Conservation (phyloP, 2,797 vertebrate genomes). For the Poecile montanus region DNA sequence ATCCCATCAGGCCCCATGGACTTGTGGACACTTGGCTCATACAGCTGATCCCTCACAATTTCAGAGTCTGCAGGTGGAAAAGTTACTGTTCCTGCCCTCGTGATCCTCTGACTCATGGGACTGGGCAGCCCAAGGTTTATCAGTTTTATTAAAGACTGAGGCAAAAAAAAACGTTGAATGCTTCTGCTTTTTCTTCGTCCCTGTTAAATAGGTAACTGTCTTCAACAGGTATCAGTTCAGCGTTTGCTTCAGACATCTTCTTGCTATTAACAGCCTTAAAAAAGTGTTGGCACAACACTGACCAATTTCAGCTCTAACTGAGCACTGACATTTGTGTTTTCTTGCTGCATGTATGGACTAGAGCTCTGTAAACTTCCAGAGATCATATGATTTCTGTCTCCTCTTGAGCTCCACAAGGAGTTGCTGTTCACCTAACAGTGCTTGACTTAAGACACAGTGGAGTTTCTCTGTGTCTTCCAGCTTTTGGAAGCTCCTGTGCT, state of each 20-base stretch:
- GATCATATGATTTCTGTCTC: background rate
- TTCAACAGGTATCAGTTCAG: background rate
- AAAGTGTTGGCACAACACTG: background rate
- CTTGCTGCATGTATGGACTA: background rate
- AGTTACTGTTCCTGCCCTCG: background rate
- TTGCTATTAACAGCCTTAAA: background rate
- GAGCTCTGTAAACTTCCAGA: background rate
- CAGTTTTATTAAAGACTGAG: background rate
- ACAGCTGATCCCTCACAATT: background rate
- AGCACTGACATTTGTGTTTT: background rate
- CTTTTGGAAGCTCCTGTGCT: background rate
- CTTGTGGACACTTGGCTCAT: background rate
- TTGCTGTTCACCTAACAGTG: background rate
- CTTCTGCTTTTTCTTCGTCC: background rate
- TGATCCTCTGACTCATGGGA: background rate
- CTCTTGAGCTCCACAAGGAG: background rate
- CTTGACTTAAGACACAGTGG: background rate
- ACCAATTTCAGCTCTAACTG: background rate
- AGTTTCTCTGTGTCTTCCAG: too few species aligned
- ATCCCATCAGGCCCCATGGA: background rate
- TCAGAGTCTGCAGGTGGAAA: background rate
- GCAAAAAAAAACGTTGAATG: background rate
- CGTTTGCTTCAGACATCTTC: background rate
- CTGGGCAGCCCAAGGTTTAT: background rate
- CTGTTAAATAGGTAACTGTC: background rate